Evolutionary conservation across 1,140 invertebrate genomes (phyloP).

Genomic region (Spodoptera litura): DNA sequence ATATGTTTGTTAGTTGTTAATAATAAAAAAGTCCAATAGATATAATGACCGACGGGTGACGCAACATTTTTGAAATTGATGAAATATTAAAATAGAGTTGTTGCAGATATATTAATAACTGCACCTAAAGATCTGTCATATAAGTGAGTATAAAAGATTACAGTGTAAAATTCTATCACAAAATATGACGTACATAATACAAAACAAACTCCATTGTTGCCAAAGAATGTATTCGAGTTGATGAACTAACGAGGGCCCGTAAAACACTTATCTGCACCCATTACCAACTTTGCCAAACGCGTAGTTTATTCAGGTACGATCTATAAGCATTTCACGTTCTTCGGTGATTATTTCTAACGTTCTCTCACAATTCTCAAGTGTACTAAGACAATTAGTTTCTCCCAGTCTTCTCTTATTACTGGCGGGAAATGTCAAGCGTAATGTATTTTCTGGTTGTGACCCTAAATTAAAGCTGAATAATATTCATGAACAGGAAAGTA

Average conservation of each 20-base stretch:
- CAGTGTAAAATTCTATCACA: too few species aligned
- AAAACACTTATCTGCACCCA: background rate
- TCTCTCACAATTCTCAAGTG: background rate
- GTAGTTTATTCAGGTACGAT: background rate
- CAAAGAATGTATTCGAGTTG: too few species aligned
- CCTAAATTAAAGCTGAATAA: slow-evolving; percentile 11
- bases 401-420: slow-evolving; percentile 2
- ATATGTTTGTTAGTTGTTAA: slow-evolving; percentile 12
- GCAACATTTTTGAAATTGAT: too few species aligned
- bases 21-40: background rate
- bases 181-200: too few species aligned
- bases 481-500: slow-evolving; percentile 24
- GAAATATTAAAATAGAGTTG: too few species aligned
- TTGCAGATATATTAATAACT: too few species aligned
- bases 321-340: background rate
- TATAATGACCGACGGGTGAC: background rate
- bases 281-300: background rate
- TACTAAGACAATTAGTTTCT: slow-evolving; percentile 17
- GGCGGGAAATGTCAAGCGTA: slow-evolving; percentile 6
- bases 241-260: too few species aligned
- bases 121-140: too few species aligned
- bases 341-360: background rate
- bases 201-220: too few species aligned
- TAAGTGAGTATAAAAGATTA: too few species aligned
- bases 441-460: slow-evolving; percentile 12